These are phyloP conservation scores for Myotis davidii DNA, from an alignment of 2,113 vertebrate genomes.

Conservation along the genomic window DNA sequence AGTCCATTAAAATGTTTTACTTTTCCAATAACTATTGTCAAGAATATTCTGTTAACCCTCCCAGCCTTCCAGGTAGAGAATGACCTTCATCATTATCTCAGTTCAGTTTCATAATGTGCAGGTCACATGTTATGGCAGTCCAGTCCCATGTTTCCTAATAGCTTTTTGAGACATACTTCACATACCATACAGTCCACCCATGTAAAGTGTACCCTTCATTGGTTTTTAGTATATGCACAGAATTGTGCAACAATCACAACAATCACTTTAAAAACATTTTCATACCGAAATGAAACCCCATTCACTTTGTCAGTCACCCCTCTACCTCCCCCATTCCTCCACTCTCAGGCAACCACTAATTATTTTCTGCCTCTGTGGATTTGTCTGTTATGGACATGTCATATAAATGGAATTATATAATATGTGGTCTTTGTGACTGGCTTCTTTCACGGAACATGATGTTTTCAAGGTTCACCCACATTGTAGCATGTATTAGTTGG, in stretches of 20 bases:
- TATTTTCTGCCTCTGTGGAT: neutral
- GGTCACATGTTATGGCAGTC: neutral
- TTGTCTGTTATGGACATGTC: neutral
- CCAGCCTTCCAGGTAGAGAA: neutral
- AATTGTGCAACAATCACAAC: neutral
- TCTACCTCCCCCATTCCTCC: no score
- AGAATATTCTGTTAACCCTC: neutral
- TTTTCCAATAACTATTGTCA: neutral
- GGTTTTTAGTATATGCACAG: neutral
- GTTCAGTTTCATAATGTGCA: neutral
- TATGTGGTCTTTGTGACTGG: neutral
- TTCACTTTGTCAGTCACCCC: neutral
- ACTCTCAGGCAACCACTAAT: neutral
- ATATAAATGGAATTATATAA: neutral
- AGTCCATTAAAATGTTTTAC: neutral
- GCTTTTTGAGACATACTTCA: neutral
- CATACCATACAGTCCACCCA: neutral
- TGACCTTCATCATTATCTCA: neutral
- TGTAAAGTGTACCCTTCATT: neutral
- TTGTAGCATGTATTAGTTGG: neutral
- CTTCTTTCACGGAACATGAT: neutral
- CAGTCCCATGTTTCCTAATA: neutral
- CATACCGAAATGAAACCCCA: neutral
- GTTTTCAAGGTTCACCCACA: neutral
- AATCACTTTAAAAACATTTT: neutral